A percentile compares a stretch with the other conserved stretches of the same genome.
Conservation (phyloP, 2,888 invertebrate genomes). For the Electrophaes corylata region DNA sequence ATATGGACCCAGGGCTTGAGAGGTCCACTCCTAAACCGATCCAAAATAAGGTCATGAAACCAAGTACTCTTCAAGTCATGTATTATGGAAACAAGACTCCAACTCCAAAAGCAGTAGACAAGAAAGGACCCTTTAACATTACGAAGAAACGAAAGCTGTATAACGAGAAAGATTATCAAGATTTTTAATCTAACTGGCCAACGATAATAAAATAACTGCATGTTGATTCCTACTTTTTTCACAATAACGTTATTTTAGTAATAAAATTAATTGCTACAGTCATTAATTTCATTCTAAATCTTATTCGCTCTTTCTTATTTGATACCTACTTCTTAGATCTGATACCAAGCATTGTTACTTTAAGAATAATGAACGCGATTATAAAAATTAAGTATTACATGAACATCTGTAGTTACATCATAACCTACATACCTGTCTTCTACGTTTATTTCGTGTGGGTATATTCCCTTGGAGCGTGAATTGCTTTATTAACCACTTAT, state of each 20-base stretch:
- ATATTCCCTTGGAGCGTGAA: slow-evolving; percentile 64
- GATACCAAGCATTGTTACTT: slow-evolving; percentile 49
- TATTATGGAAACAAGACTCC: slow-evolving; percentile 60
- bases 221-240: slow-evolving; percentile 3
- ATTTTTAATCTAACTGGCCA: slow-evolving; percentile 52
- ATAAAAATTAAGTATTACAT: slow-evolving; percentile 63
- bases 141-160: slow-evolving; percentile 76
- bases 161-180: slow-evolving; percentile 70
- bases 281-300: slow-evolving; percentile 20
- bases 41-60: slow-evolving; percentile 53
- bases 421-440: slow-evolving; percentile 68
- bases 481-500: slow-evolving; percentile 51
- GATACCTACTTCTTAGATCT: slow-evolving; percentile 54
- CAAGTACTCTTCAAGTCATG: slow-evolving; percentile 66
- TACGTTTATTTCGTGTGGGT: slow-evolving; percentile 46
- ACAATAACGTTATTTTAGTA: slow-evolving; percentile 7
- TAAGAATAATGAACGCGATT: slow-evolving; percentile 60
- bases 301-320: slow-evolving; percentile 37
- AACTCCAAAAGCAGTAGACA: slow-evolving; percentile 51
- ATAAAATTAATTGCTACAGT: slow-evolving; percentile 15
- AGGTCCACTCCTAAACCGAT: slow-evolving; percentile 41
- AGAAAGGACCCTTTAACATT: slow-evolving; percentile 71
- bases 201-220: slow-evolving; percentile 8
- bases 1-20: slow-evolving; percentile 50
- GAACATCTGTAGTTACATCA: slow-evolving; percentile 67